These are phyloP conservation scores for Xerus rutilus DNA, from an alignment of 2,797 vertebrate genomes.

Conservation along the genomic window DNA sequence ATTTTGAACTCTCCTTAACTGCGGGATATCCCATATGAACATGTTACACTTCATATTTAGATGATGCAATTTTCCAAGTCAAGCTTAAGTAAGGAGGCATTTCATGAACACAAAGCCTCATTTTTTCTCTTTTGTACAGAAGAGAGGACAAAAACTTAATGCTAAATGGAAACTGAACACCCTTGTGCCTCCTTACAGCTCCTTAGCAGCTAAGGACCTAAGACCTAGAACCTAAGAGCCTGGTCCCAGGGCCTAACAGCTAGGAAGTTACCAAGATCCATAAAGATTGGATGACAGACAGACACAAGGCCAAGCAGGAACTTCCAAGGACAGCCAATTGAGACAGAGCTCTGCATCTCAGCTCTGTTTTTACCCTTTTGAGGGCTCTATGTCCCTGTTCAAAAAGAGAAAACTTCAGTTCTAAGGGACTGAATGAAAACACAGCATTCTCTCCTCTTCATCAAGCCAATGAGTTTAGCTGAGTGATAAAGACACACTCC, in stretches of 20 bases:
- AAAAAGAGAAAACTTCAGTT: slow-evolving; percentile 32
- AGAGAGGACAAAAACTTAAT: slow-evolving; percentile 37
- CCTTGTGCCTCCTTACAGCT: not conserved
- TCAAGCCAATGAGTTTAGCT: slow-evolving; percentile 45
- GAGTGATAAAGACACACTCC: slow-evolving; percentile 12
- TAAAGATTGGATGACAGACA: not conserved
- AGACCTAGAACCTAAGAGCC: not conserved
- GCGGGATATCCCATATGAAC: slow-evolving; percentile 14
- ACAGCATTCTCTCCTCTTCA: slow-evolving; percentile 39
- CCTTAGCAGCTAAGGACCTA: no score
- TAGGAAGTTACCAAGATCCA: slow-evolving; percentile 46
- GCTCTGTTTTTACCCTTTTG: slow-evolving; percentile 10
- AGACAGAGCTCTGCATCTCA: slow-evolving; percentile 1
- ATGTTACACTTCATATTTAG: slow-evolving; percentile 40
- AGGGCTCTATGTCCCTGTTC: not conserved
- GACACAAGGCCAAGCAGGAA: not conserved
- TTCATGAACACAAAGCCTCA: slow-evolving; percentile 22
- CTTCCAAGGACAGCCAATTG: slow-evolving; percentile 46
- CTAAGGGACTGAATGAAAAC: not conserved
- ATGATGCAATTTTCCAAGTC: slow-evolving; percentile 47
- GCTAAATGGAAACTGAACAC: not conserved
- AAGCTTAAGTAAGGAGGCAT: slow-evolving; percentile 14
- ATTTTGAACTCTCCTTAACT: slow-evolving; percentile 48
- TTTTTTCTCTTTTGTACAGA: slow-evolving; percentile 15
- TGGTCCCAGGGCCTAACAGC: not conserved